Evolutionary conservation across 1,140 invertebrate genomes (phyloP), one percentile per base, ranked within the genome.

Genomic region (Diploscapter pachys): DNA sequence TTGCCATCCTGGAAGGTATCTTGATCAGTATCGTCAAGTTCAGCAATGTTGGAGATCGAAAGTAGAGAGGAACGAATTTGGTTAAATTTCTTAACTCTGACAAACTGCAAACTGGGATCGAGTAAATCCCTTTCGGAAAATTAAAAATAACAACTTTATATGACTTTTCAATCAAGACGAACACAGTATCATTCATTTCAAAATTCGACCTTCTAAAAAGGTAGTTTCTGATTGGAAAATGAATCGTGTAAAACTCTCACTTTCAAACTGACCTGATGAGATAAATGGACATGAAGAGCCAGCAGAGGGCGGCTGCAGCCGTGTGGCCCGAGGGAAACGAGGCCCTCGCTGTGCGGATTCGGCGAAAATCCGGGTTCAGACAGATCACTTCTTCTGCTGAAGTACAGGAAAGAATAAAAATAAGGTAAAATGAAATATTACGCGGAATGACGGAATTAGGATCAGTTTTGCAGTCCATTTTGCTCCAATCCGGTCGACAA

Each of bases 271-370:
- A 74, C 73, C 73, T 67, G 55, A n/a, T 61, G 31, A 74, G 64
- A 49, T 74, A 74, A 54, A 74, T 53, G 8, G 11, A 57, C 8
- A 66, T 51, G 31, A 74, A 74, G 87, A 76, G 78, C 70, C 77
- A 81, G 80, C 71, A 91, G 78, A 90, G 88, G 72, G 91, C 85
- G 83, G 90, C 92, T 13, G 90, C 84, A 50, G 90, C 88, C 54
- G 89, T 89, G 79, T 90, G 92, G 5, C 90, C 83, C 2, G 91
- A 90, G 6, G 92, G 83, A 3, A 91, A 89, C 2, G 91, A 88
- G 85, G 77, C 77, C 3, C 74, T 69, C 4, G 74, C 75, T 5
- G 67, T 65, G 9, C 77, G 74, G 3, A 78, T 67, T 13, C 70
- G 57, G 6, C 68, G 69, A 49, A 71, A 31, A 63, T 64, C 62